Conservation (phyloP, 1,140 invertebrate species). For the Neodiprion fabricii region DNA sequence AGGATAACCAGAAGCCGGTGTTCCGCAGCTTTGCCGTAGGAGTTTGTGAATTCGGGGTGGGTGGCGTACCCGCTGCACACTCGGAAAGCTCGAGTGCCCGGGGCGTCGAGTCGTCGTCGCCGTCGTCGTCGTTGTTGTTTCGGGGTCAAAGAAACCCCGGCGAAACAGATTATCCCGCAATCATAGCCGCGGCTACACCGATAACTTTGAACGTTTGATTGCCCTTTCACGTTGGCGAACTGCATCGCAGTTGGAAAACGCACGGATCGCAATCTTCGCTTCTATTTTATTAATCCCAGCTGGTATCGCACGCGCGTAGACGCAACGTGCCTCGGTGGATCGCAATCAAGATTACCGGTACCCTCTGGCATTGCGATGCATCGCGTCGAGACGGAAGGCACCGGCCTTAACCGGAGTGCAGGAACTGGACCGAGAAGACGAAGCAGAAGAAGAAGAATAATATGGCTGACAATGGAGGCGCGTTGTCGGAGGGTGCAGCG, state of each 20-base stretch:
- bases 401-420: too few species aligned
- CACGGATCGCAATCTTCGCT: background rate
- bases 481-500: background rate
- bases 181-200: slow-evolving; percentile 41
- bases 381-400: too few species aligned
- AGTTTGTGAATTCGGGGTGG: too few species aligned
- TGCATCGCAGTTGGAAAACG: too few species aligned
- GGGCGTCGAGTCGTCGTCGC: slow-evolving; percentile 26
- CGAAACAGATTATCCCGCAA: slow-evolving; percentile 60
- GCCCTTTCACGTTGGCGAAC: background rate
- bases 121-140: slow-evolving; percentile 20
- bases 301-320: background rate
- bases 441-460: slow-evolving; percentile 10
- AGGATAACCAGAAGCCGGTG: slow-evolving; percentile 46
- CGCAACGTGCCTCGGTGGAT: too few species aligned
- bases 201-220: background rate
- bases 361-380: too few species aligned
- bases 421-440: background rate
- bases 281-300: background rate
- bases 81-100: background rate
- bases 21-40: background rate
- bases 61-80: too few species aligned
- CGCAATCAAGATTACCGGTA: too few species aligned
- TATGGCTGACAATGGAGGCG: slow-evolving; percentile 8
- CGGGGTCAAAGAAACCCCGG: slow-evolving; percentile 37